Base-by-base conservation (phyloP, 2,113 vertebrate species). In the Gambusia holbrooki region DNA sequence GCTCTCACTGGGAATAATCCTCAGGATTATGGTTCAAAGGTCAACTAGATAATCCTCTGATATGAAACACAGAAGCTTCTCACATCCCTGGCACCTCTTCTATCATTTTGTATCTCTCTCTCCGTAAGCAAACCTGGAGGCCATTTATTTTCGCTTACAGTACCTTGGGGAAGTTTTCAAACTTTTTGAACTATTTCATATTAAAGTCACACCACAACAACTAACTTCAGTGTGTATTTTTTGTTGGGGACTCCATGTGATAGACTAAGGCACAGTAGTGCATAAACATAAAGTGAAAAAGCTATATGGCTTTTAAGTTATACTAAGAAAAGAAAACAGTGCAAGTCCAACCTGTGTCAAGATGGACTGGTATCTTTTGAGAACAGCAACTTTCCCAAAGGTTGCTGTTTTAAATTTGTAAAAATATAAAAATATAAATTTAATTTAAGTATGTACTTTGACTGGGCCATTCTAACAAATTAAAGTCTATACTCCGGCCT, bases 21-120 rank as follows among this genome's bases (percentile, higher is more conserved):
- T 8, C 62, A 74, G 84, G 83, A 84, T 85, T 83, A 67, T 64
- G 67, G 84, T 67, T 89, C 78, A 90, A 77, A 85, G 89, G 87
- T 93, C 87, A 90, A 92, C 84, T 83, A 77, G 88, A 90, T 94
- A 93, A 95, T 93, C 91, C 87, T 77, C 37, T 79, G 81, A 80
- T 83, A 88, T 86, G 86, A 92, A 92, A 92, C 79, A 88, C 71
- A 83, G 85, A 81, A 82, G 62, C 66, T 77, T 74, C 77, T 79
- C 67, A 64, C 45, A 80, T 72, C 15, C 30, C 37, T 12, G 60
- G 37, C 74, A 70, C 62, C 65, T 82, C 73, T 30, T 82, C 73
- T 30, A 66, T 73, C 66, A 27, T 64, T 58, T 58, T 58, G 25
- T n/a, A 2, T 58, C 7, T n/a, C 2, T 58, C 7, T n/a, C 17